These are phyloP conservation scores for Silurus lanzhouensis DNA, from an alignment of 2,797 vertebrate species.

Conservation along the genomic window DNA sequence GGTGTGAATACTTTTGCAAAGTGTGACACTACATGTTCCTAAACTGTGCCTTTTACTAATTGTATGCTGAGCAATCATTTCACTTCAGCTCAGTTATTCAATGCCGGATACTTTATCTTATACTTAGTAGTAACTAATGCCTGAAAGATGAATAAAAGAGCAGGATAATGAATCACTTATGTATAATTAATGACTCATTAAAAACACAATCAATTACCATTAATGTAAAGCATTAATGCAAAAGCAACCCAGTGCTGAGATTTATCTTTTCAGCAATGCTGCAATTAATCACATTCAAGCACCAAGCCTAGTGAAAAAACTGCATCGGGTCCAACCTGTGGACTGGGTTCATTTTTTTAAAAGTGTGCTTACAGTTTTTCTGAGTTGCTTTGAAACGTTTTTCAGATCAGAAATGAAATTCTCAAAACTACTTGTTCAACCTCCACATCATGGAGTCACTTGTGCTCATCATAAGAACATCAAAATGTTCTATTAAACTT, in stretches of 20 bases:
- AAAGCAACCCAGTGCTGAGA: neutral
- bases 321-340: neutral
- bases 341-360: constrained; percentile 51
- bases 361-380: constrained; percentile 52
- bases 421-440: too few species aligned
- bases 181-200: constrained; percentile 21
- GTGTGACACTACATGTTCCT: neutral
- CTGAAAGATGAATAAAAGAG: neutral
- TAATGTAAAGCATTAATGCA: neutral
- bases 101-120: neutral
- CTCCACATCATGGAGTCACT: too few species aligned
- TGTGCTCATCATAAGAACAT: too few species aligned
- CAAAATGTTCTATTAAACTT: too few species aligned
- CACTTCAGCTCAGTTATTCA: neutral
- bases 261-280: neutral
- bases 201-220: constrained; percentile 16
- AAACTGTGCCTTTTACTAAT: neutral
- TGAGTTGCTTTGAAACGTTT: too few species aligned
- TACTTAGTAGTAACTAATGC: neutral
- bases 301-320: neutral
- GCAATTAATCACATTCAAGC: neutral
- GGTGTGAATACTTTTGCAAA: neutral
- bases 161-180: constrained; percentile 13
- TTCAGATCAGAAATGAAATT: constrained; percentile 24
- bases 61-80: neutral